These are phyloP conservation scores for Ianthella basta DNA, from an alignment of 37 sponge, comb jelly and placozoan genomes.

Conservation along the genomic window DNA sequence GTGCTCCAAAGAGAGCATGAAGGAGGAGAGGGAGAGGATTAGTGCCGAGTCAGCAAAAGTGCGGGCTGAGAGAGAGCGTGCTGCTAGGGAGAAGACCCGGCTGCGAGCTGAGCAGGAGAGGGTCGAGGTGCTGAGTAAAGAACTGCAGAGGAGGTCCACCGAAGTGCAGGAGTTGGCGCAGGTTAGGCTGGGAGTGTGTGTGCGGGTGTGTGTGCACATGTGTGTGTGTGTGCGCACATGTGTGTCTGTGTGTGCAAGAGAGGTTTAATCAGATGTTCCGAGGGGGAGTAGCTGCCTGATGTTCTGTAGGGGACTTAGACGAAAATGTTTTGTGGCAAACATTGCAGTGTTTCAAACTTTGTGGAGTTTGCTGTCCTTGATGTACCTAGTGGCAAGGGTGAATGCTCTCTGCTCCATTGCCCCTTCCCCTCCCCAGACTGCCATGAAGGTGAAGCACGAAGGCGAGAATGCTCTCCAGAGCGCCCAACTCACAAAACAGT, in stretches of 20 bases:
- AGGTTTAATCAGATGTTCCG: too few species aligned
- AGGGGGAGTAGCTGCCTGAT: too few species aligned
- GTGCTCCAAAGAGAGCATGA: constrained; percentile 13
- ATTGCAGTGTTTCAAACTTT: too few species aligned
- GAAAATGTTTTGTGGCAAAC: too few species aligned
- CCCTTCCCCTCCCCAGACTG: constrained; percentile 37
- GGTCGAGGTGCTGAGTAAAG: constrained; percentile 11
- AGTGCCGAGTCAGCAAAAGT: constrained; percentile 18
- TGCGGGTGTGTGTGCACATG: neutral
- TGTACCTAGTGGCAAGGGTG: too few species aligned
- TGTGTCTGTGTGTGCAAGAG: neutral
- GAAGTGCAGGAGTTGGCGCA: constrained; percentile 42
- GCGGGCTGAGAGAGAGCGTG: constrained; percentile 24
- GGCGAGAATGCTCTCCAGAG: constrained; percentile 44
- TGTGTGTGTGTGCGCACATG: neutral
- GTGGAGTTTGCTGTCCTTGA: too few species aligned
- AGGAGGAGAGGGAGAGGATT: constrained; percentile 40
- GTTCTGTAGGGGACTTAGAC: too few species aligned
- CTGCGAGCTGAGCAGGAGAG: constrained; percentile 36
- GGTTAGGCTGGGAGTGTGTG: constrained; percentile 14
- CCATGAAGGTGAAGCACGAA: constrained; percentile 30
- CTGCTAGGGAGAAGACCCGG: constrained; percentile 7
- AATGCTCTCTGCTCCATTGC: too few species aligned
- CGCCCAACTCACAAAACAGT: constrained; percentile 22
- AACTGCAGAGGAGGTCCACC: constrained; percentile 35